Conservation (phyloP, 2,888 invertebrate genomes). For the Acrocera orbiculus region DNA sequence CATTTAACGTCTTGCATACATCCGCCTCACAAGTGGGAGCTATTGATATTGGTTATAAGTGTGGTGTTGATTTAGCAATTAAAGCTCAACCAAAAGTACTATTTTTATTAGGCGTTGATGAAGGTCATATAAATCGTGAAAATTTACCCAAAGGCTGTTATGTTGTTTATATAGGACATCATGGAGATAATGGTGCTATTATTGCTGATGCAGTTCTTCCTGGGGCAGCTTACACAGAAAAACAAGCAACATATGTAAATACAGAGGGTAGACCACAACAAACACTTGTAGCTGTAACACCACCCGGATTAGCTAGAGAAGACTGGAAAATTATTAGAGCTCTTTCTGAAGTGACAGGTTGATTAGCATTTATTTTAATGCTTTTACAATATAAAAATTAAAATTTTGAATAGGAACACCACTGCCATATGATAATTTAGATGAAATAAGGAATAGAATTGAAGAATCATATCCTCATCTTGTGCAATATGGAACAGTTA, state of each 20-base stretch:
- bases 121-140: constrained; percentile 53
- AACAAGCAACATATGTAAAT: constrained; percentile 92
- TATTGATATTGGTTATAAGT: constrained; percentile 81
- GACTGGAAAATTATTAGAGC: constrained; percentile 99
- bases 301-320: constrained; percentile 84
- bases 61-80: constrained; percentile 44
- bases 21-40: constrained; percentile 90
- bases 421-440: constrained; percentile 74
- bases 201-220: constrained; percentile 89
- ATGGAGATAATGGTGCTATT: constrained; percentile 85
- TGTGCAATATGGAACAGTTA: constrained; percentile 64
- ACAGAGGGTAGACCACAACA: constrained; percentile 94
- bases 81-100: constrained; percentile 61
- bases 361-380: not conserved
- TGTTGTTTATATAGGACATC: constrained; percentile 87
- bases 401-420: constrained; percentile 33
- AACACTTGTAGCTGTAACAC: constrained; percentile 68
- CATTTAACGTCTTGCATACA: constrained; percentile 86
- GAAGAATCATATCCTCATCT: constrained; percentile 79
- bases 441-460: constrained; percentile 66
- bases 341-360: constrained; percentile 69
- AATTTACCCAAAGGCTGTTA: constrained; percentile 66
- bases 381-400: not conserved
- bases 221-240: constrained; percentile 97
- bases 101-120: constrained; percentile 89